Evolutionary conservation across 1,140 invertebrate genomes (phyloP), one percentile per base, ranked within the genome.

Genomic region (Lethrus apterus): DNA sequence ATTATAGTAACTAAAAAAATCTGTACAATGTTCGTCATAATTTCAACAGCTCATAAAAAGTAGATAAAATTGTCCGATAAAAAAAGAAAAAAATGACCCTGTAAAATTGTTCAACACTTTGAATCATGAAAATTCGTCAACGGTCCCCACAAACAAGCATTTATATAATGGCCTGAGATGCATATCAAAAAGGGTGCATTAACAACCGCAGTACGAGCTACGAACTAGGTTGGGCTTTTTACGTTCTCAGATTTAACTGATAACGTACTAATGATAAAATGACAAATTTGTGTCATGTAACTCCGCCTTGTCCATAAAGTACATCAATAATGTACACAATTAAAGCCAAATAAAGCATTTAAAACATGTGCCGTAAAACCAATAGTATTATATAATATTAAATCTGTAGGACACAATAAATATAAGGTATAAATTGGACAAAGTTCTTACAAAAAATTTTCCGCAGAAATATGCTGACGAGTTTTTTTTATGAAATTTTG

Each of bases 151-250:
- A 35, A 46, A 46, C 15, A 35, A 32, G 31, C 44, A 35, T 46
- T 46, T 46, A 30, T 46, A 30, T 46, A 46, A 46, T 29, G 44
- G 29, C 34, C 10, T 20, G 29, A 46, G 44, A 46, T 46, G 33
- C 20, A n/a, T 20, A 46, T 46, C 32, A 23, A 23, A 36, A 46
- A 46, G 33, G 33, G 44, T 46, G 33, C 44, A 46, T 46, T 46
- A 46, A 46, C 18, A 19, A 46, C n/a, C 23, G n/a, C n/a, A n/a
- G n/a, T n/a, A n/a, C n/a, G n/a, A n/a, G n/a, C n/a, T 46, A 35
- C 31, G 9, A 21, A 10, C 21, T 10, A 15, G 44, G 44, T 19
- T 11, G 42, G 18, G n/a, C 14, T 9, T 29, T 35, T 46, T 46
- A 30, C 19, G 4, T 20, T 29, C 29, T 29, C 9, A 30, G 41